phyloP scores from a whole-genome alignment of 2,888 invertebrate species.

The Limnephilus lunatus region DNA sequence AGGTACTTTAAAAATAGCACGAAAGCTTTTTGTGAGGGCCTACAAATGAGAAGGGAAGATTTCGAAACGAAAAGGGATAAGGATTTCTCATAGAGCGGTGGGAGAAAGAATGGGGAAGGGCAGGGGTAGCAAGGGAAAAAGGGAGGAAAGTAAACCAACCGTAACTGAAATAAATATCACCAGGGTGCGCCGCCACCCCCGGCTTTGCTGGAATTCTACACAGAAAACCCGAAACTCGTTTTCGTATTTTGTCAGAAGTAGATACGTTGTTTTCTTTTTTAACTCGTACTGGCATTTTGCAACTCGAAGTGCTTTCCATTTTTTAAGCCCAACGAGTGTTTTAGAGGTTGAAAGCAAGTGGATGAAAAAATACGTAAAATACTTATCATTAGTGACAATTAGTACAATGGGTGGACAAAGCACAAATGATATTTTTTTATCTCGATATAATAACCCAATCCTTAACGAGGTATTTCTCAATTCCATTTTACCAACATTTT shows the following conservation, averaged over 20 bases:
- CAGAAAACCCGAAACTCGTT: neutral
- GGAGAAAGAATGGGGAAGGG: neutral
- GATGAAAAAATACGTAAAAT: no score
- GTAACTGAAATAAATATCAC: constrained; percentile 53
- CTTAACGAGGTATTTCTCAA: no score
- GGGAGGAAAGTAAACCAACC: constrained; percentile 48
- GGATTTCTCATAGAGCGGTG: neutral
- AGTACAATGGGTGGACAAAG: no score
- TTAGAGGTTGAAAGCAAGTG: no score
- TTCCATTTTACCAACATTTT: no score
- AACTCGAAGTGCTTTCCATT: neutral
- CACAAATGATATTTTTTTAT: no score
- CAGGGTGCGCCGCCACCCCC: constrained; percentile 12
- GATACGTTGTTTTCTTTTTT: neutral
- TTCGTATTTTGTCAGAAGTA: neutral
- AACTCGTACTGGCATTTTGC: neutral
- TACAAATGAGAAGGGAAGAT: constrained; percentile 16
- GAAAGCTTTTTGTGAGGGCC: constrained; percentile 23
- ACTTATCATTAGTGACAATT: no score
- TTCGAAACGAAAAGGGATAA: constrained; percentile 39
- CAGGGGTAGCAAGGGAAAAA: neutral
- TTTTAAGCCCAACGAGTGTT: neutral
- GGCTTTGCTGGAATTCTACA: neutral
- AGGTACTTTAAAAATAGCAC: neutral
- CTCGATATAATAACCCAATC: no score